These are phyloP conservation scores for Labrus mixtus DNA, from an alignment of 2,113 vertebrate species.

Conservation along the genomic window DNA sequence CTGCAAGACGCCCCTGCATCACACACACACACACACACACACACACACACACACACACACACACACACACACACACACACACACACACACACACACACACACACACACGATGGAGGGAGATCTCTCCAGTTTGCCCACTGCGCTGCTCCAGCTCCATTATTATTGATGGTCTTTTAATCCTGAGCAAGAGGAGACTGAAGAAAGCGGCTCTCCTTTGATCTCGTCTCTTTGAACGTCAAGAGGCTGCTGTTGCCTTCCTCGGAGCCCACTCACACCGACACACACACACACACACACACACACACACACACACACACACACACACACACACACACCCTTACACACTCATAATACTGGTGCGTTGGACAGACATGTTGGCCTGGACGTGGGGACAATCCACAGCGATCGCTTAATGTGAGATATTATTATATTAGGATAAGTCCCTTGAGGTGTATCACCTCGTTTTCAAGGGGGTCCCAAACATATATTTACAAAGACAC, in stretches of 20 bases:
- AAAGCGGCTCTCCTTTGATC: conserved; percentile 71
- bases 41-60: neutral
- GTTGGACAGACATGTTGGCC: conserved; percentile 33
- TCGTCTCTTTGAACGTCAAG: conserved; percentile 72
- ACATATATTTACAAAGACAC: too few relatives aligned
- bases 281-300: conserved; percentile 8
- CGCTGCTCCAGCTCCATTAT: conserved; percentile 62
- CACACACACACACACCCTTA: conserved; percentile 4
- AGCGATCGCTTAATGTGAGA: too few relatives aligned
- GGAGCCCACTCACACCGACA: conserved; percentile 22
- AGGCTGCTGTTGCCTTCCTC: conserved; percentile 47
- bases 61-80: conserved; percentile 3
- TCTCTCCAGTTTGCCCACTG: conserved; percentile 49
- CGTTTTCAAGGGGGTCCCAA: too few relatives aligned
- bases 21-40: conserved; percentile 24
- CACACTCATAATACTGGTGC: conserved; percentile 20
- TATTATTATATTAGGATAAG: too few relatives aligned
- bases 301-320: conserved; percentile 1
- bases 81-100: conserved; percentile 1
- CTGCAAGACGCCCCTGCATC: conserved; percentile 47
- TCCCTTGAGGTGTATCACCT: too few relatives aligned
- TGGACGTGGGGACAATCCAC: too few relatives aligned
- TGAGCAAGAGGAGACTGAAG: conserved; percentile 51
- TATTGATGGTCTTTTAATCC: conserved; percentile 77
- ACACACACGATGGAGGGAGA: conserved; percentile 9